These are phyloP conservation scores for Calephelis perditalis DNA, from an alignment of 2,888 invertebrate genomes.

Conservation along the genomic window DNA sequence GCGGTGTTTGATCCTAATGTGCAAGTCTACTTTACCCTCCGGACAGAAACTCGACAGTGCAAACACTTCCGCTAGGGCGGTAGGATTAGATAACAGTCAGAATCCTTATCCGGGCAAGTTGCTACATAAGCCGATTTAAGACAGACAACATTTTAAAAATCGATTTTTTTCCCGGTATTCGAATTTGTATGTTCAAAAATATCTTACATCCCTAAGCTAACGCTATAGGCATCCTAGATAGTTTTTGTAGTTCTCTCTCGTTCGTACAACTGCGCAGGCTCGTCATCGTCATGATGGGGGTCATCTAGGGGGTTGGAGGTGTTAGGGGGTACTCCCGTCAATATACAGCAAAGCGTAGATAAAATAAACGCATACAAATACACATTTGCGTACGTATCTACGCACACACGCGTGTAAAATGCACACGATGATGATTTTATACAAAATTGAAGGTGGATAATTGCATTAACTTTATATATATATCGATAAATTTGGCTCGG, in stretches of 20 bases:
- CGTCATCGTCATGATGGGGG: slow-evolving; percentile 62
- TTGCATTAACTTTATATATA: slow-evolving; percentile 58
- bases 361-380: slow-evolving; percentile 55
- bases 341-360: slow-evolving; percentile 63
- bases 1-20: too few relatives aligned
- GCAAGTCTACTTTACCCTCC: too few relatives aligned
- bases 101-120: slow-evolving; percentile 6
- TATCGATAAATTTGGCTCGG: slow-evolving; percentile 27
- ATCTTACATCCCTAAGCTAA: neutral
- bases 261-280: slow-evolving; percentile 61
- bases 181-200: neutral
- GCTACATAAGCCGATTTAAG: too few relatives aligned
- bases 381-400: slow-evolving; percentile 31
- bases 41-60: too few relatives aligned
- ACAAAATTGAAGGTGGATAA: slow-evolving; percentile 66
- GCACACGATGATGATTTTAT: slow-evolving; percentile 42
- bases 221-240: slow-evolving; percentile 39
- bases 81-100: too few relatives aligned
- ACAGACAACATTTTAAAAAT: too few relatives aligned
- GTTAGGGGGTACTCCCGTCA: slow-evolving; percentile 44
- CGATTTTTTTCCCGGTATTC: too few relatives aligned
- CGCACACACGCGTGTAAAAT: slow-evolving; percentile 28
- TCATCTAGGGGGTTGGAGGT: slow-evolving; percentile 36
- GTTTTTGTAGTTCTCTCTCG: slow-evolving; percentile 48
- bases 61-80: too few relatives aligned